Base-by-base conservation (phyloP, 92 coral and sea anemone genomes). In the Heteractis magnifica region DNA sequence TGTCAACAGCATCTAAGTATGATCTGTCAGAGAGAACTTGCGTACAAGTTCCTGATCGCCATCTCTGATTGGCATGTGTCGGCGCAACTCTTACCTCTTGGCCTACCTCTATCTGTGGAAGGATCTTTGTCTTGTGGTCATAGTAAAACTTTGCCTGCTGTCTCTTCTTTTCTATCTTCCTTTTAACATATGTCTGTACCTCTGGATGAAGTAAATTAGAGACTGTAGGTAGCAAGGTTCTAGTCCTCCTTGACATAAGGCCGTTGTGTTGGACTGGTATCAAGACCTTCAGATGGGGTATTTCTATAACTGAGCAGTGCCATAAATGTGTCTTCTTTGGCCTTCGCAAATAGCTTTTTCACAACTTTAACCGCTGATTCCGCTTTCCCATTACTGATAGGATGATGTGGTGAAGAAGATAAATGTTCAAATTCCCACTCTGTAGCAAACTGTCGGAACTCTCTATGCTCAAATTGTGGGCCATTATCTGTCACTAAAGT, bases 401-500 rank as follows among this genome's bases (percentile, higher is more conserved):
- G 85, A 71, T 86, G 78, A 26, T 80, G 51, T 49, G 89, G 89
- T 16, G 80, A 79, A 16, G 89, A 86, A 11, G 86, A 53, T 52
- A 49, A 51, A 44, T 86, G 85, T 19, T 72, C 80, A 71, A 86
- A 72, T 59, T 83, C 75, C 88, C 91, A 88, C 49, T 55, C 81
- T 83, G 55, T 75, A 23, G 88, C 84, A 62, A 88, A 88, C 80
- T 77, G 78, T 20, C 72, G 41, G 76, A 88, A 88, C 59, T 88
- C 84, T 77, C 74, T 56, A 51, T 79, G 83, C 4, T 75, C 77
- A 87, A 82, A 76, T 51, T 87, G 87, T 44, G 82, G 79, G 13
- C 86, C 89, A 65, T 82, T 87, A 76, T 87, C 90, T 21, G 90
- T 75, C 21, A 87, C 82, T 44, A 86, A 41, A 79, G 90, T 86